Evolutionary conservation across 2,797 vertebrate genomes (phyloP).

Genomic region (Rhinogobio ventralis): DNA sequence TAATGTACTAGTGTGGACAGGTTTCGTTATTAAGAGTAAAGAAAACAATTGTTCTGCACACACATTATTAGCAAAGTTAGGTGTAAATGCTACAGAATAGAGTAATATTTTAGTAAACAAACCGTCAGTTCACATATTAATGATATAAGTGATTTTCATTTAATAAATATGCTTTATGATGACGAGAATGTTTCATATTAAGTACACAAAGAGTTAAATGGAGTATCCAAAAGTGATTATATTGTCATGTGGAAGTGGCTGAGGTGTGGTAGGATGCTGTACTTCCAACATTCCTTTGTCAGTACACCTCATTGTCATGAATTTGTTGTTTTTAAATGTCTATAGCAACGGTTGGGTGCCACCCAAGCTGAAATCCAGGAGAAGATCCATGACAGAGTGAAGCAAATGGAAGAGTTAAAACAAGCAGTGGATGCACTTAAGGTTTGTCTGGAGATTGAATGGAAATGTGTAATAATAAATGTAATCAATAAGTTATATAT

Average conservation of each 20-base stretch:
- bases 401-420: slow-evolving; percentile 85
- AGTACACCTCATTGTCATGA: neutral
- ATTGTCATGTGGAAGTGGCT: slow-evolving; percentile 27
- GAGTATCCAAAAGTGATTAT: neutral
- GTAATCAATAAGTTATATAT: neutral
- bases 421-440: slow-evolving; percentile 83
- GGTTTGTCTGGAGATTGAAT: slow-evolving; percentile 65
- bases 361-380: slow-evolving; percentile 86
- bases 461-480: neutral
- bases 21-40: slow-evolving; percentile 37
- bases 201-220: neutral
- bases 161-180: neutral
- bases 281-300: slow-evolving; percentile 10
- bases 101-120: neutral
- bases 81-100: neutral
- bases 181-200: neutral
- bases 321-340: slow-evolving; percentile 29
- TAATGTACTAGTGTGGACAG: slow-evolving; percentile 21
- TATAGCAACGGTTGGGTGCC: slow-evolving; percentile 79
- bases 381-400: slow-evolving; percentile 82
- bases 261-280: slow-evolving; percentile 27
- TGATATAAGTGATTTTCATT: neutral
- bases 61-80: neutral
- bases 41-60: slow-evolving; percentile 24
- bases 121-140: neutral